Evolutionary conservation across 2,888 invertebrate genomes (phyloP), one percentile per base, ranked within the genome.

Genomic region (Netelia fuscicornis): DNA sequence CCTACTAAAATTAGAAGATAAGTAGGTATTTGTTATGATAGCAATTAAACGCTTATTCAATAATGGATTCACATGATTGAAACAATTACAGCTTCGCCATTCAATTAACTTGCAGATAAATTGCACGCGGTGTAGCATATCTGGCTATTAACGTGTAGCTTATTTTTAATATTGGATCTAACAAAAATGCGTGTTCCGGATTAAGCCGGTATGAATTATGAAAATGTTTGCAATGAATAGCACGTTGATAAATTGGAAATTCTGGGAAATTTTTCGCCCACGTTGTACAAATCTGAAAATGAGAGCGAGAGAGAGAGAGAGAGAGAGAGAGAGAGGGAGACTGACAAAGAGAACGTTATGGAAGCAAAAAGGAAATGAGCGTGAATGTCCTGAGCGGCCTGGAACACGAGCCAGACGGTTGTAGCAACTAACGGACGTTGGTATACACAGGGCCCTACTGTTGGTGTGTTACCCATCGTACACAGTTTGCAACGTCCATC

Each of bases 401-500:
- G 64, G 48, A 75, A 68, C 60, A 52, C n/a, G 56, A 56, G 30
- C 48, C 70, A 42, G 76, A 64, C 52, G 52, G 56, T 30, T 44
- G 17, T 60, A 71, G 60, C n/a, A 5, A 20, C 58, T 54, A 48
- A 44, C 17, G 62, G 44, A 8, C 67, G 37, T n/a, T 2, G 11
- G 52, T 44, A 54, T 67, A 62, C 52, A 78, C 3, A 48, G 48
- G 13, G 48, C 13, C 48, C 30, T 44, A 48, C 67, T 30, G 74
- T 20, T 65, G 52, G 72, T 48, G 76, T 62, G 23, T 17, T 67
- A 76, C 62, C 83, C 78, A 56, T 72, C 83, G 64, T 60, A 58
- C 80, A 85, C 83, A 81, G 62, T 23, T 30, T 48, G 67, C 65
- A 65, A 80, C 88, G 85, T 89, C 90, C 90, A 88, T 91, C 86